Evolutionary conservation across 2,888 invertebrate genomes (phyloP), one percentile per base, ranked within the genome.

Genomic region (Pherbina coryleti): DNA sequence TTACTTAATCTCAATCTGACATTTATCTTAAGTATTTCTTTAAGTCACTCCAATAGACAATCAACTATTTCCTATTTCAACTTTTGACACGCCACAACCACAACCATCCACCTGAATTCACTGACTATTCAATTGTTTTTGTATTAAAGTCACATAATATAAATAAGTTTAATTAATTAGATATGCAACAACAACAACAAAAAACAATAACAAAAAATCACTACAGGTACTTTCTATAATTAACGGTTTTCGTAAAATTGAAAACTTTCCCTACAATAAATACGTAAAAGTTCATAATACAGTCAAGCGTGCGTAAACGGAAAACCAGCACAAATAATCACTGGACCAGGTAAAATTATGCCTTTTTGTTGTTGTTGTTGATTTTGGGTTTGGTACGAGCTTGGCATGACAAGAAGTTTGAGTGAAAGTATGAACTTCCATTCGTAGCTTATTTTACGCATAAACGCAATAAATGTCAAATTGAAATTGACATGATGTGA

Each of bases 401-500:
- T 37, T n/a, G 0, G 66, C 31, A 44, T 22, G 14, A n/a, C 22
- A 37, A 19, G 14, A 22, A 19, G 25, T 66, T 37, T 11, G 9
- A 34, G 7, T 37, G 37, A n/a, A n/a, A n/a, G 11, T 44, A 14
- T 44, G 17, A 22, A 62, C 62, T 9, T 37, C 25, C 8, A 31
- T 19, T 34, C 19, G 64, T 9, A 28, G 72, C 72, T 72, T 60
- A 60, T 72, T 72, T 31, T 49, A 53, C 34, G 53, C 64, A 66
- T 28, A 66, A 51, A 51, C 53, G 53, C 69, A 79, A 79, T 79
- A 79, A 79, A 78, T 76, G 79, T 78, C 78, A 78, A 77, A 79
- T 79, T 79, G 76, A 74, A 79, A 76, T 74, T 79, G 78, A 78
- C 78, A 70, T 51, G 57, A 73, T 76, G 74, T 78, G 78, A 78